These are phyloP conservation scores for Rhyacichthys aspro DNA, from an alignment of 2,797 vertebrate species.

Conservation along the genomic window DNA sequence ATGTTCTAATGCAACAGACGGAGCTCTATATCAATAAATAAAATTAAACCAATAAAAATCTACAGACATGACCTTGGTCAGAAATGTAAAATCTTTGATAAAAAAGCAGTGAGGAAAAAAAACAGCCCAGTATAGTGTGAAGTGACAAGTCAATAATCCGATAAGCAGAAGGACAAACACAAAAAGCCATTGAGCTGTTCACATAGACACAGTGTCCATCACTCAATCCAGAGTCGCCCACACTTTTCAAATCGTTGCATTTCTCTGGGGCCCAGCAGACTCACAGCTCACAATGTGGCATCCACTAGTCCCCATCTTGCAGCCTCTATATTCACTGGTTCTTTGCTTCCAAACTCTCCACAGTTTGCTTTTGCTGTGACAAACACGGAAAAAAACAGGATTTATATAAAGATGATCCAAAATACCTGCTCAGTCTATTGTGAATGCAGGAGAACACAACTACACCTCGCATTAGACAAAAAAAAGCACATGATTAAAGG, in stretches of 20 bases:
- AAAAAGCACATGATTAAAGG: too few species aligned
- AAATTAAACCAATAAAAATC: constrained; percentile 33
- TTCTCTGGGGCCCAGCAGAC: too few species aligned
- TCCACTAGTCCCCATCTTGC: constrained; percentile 38
- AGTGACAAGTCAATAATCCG: constrained; percentile 63
- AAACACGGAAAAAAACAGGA: constrained; percentile 13
- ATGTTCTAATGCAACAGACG: not conserved
- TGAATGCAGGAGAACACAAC: too few species aligned
- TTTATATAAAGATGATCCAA: too few species aligned
- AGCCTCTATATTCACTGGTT: constrained; percentile 22
- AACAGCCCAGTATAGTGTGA: constrained; percentile 38
- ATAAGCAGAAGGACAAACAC: constrained; percentile 55
- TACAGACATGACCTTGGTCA: constrained; percentile 28
- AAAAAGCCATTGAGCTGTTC: constrained; percentile 51
- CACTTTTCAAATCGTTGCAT: too few species aligned
- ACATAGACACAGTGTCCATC: constrained; percentile 50
- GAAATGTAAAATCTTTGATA: constrained; percentile 26
- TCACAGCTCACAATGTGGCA: constrained; percentile 43
- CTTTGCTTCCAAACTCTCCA: constrained; percentile 35
- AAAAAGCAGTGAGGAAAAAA: constrained; percentile 30
- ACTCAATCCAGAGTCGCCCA: constrained; percentile 18
- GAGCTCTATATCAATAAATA: not conserved
- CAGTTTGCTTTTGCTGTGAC: constrained; percentile 27
- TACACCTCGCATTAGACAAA: too few species aligned
- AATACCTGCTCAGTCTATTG: too few species aligned